Percentiles rank a stretch among this genome's conserved stretches.
phyloP scores from a whole-genome alignment of 2,797 vertebrate species.

The Melanotaenia pygmaea region DNA sequence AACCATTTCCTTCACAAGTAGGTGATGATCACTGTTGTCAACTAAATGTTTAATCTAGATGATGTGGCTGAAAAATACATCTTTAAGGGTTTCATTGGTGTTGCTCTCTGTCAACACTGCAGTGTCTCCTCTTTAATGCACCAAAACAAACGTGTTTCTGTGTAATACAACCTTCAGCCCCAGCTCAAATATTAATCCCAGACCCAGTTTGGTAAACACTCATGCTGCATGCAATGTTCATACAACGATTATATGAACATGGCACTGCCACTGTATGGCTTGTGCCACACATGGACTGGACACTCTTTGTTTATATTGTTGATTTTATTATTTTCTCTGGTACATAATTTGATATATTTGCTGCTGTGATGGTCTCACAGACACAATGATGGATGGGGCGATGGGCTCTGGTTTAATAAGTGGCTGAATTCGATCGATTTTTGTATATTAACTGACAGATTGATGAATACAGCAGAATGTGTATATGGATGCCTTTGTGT shows the following conservation, averaged over 20 bases:
- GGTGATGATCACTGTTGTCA: neutral
- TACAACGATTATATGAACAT: no score
- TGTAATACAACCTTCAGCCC: neutral
- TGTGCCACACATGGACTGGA: neutral
- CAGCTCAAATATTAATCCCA: neutral
- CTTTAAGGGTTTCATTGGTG: neutral
- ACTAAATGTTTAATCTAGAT: neutral
- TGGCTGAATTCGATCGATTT: constrained; percentile 23
- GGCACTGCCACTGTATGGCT: neutral
- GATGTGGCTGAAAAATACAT: neutral
- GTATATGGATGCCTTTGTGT: constrained; percentile 4
- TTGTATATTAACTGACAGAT: constrained; percentile 30
- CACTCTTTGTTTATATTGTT: constrained; percentile 2
- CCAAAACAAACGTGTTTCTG: neutral
- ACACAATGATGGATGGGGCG: constrained; percentile 44
- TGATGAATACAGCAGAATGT: constrained; percentile 37
- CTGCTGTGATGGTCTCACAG: constrained; percentile 17
- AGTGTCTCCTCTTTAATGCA: neutral
- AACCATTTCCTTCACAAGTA: neutral
- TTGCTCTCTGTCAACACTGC: neutral
- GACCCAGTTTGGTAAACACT: neutral
- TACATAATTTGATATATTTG: constrained; percentile 74
- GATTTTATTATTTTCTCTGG: constrained; percentile 7
- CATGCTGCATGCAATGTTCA: no score
- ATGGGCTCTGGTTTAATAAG: constrained; percentile 37